Percentiles rank a stretch among this genome's conserved stretches.
Evolutionary conservation across 2,113 vertebrate species (phyloP).

Genomic region (Psittacara wagleri): DNA sequence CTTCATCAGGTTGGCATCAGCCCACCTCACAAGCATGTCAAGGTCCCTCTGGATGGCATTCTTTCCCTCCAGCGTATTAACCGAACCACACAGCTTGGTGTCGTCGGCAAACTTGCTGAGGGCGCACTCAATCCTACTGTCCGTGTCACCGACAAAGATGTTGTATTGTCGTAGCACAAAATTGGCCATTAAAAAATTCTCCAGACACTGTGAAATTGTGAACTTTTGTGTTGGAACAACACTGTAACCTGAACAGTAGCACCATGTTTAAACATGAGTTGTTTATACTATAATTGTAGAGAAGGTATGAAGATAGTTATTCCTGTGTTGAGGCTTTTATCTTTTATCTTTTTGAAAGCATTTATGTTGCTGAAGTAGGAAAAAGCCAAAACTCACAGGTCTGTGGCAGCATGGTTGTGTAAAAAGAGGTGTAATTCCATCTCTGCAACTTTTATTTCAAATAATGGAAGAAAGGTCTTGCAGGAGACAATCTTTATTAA

Average conservation of each 20-base stretch:
- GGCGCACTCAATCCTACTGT: too few species aligned
- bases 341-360: background rate
- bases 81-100: too few species aligned
- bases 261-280: rapidly evolving
- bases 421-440: background rate
- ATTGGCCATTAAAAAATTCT: background rate
- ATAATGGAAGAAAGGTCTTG: background rate
- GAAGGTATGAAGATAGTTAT: background rate
- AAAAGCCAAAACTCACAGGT: background rate
- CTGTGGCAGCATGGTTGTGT: background rate
- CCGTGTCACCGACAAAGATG: too few species aligned
- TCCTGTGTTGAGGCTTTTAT: background rate
- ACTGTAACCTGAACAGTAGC: background rate
- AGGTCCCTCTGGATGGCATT: too few species aligned
- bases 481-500: background rate
- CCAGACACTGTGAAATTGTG: rapidly evolving
- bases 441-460: background rate
- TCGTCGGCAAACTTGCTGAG: too few species aligned
- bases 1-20: too few species aligned
- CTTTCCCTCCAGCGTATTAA: too few species aligned
- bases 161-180: rapidly evolving
- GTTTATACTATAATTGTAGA: background rate
- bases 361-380: background rate
- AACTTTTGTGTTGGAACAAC: background rate
- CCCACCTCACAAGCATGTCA: too few species aligned